A percentile compares a stretch with the other conserved stretches of the same genome.
These are phyloP conservation scores for Galaxias olidus DNA, from an alignment of 2,797 vertebrate species.

Conservation along the genomic window DNA sequence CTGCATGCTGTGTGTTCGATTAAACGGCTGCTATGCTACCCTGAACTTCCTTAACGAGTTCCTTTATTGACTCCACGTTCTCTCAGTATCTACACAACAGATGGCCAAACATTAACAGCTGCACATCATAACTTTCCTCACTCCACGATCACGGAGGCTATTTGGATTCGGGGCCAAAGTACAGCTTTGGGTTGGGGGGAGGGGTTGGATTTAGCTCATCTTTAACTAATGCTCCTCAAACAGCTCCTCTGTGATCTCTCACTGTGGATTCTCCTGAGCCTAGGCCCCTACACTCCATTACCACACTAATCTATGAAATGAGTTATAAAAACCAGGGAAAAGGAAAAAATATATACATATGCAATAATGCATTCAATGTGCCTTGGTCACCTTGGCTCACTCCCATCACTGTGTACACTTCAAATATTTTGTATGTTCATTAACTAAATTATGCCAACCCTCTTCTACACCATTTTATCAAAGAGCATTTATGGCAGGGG, in stretches of 20 bases:
- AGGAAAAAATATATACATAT: too few relatives aligned
- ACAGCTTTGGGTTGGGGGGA: not conserved
- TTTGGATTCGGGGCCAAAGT: constrained; percentile 36
- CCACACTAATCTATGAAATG: not conserved
- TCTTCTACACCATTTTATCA: too few relatives aligned
- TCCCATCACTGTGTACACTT: too few relatives aligned
- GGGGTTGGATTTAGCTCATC: not conserved
- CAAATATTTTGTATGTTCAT: too few relatives aligned
- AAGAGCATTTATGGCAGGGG: too few relatives aligned
- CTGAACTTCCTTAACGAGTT: not conserved
- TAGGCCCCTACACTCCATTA: not conserved
- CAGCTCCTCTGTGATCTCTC: not conserved
- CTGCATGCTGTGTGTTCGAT: too few relatives aligned
- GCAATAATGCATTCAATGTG: too few relatives aligned
- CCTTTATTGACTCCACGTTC: constrained; percentile 39
- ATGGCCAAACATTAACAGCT: constrained; percentile 54
- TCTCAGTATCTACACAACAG: constrained; percentile 24
- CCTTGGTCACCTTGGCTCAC: too few relatives aligned
- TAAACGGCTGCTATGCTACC: too few relatives aligned
- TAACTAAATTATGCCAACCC: too few relatives aligned
- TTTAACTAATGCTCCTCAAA: not conserved
- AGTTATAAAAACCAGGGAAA: too few relatives aligned
- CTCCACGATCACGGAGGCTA: not conserved
- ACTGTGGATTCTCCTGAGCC: not conserved
- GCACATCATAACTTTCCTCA: constrained; percentile 9